Conservation (phyloP, 2,113 vertebrate species). For the Pionites leucogaster region DNA sequence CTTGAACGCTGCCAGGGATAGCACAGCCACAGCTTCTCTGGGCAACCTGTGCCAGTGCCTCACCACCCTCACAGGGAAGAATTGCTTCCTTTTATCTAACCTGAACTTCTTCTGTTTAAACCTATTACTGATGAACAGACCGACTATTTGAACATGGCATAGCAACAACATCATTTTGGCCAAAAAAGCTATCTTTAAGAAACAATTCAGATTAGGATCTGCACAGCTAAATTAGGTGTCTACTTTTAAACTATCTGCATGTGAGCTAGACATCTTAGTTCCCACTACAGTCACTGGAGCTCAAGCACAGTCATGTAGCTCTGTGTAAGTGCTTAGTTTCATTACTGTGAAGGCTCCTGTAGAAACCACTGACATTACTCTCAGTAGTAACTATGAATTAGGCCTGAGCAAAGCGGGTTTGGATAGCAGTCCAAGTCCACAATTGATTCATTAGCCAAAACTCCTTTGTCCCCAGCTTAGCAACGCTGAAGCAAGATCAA, state of each 20-base stretch:
- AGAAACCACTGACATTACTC: not conserved
- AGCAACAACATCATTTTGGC: not conserved
- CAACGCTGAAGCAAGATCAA: not conserved
- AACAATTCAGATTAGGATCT: not conserved
- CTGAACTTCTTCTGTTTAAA: not conserved
- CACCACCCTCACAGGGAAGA: not conserved
- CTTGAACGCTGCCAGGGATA: not conserved
- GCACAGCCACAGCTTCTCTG: not conserved
- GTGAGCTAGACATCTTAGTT: not conserved
- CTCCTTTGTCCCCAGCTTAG: not conserved
- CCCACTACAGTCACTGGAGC: not conserved
- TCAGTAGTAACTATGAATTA: not conserved
- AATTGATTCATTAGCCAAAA: not conserved
- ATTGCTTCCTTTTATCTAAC: not conserved
- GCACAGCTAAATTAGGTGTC: not conserved
- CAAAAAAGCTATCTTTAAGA: not conserved
- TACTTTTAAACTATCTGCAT: not conserved
- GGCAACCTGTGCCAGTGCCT: not conserved
- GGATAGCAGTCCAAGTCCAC: not conserved
- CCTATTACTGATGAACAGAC: not conserved
- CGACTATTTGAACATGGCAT: not conserved
- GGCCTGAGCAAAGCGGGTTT: not conserved
- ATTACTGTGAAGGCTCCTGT: not conserved
- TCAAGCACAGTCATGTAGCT: not conserved
- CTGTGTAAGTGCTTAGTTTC: not conserved